phyloP scores from a whole-genome alignment of 2,888 invertebrate genomes.

The Nephrotoma guestfalica region DNA sequence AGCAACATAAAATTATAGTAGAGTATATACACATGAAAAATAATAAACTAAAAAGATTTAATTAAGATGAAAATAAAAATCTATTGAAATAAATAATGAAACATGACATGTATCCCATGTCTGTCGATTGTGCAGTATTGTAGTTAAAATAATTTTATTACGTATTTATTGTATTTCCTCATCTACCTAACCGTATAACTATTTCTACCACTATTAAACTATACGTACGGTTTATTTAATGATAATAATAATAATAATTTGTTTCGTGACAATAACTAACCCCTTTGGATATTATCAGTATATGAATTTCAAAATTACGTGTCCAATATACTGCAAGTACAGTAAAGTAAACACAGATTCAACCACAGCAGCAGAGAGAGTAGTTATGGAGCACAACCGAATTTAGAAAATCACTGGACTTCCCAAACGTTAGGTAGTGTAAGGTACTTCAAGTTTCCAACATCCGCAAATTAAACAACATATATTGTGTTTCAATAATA shows the following conservation, averaged over 20 bases:
- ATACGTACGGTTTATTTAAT: neutral
- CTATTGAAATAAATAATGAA: neutral
- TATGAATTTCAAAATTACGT: slow-evolving; percentile 16
- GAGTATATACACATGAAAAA: too few species aligned
- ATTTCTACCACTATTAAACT: neutral
- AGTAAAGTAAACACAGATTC: neutral
- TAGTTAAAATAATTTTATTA: neutral
- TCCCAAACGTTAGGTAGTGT: too few species aligned
- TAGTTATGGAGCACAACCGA: too few species aligned
- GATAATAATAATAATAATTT: neutral
- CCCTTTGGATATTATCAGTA: slow-evolving; percentile 17
- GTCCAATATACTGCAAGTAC: slow-evolving; percentile 12
- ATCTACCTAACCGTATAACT: neutral
- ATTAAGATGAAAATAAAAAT: neutral
- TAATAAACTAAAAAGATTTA: neutral
- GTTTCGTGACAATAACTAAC: slow-evolving; percentile 19
- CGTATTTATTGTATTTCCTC: neutral
- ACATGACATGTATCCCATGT: neutral
- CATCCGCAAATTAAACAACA: neutral
- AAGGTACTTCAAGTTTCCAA: neutral
- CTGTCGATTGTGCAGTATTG: neutral
- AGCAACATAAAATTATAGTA: neutral
- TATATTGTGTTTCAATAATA: neutral
- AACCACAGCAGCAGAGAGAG: too few species aligned
- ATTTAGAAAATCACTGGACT: too few species aligned